phyloP scores from a whole-genome alignment of 2,797 vertebrate species.

The Rhinogobio ventralis region DNA sequence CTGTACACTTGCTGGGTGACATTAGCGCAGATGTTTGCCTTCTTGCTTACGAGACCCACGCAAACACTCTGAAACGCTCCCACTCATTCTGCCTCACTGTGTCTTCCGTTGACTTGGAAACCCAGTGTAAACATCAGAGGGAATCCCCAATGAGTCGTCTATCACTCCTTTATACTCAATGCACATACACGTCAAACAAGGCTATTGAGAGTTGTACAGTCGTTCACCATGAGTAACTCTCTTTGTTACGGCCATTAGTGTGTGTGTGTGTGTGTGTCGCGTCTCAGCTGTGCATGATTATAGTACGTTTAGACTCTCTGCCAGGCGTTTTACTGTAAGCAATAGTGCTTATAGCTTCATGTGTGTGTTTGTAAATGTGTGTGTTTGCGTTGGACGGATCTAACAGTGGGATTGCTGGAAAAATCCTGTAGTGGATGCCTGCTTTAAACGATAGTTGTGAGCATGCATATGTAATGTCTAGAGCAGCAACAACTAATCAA shows the following conservation, averaged over 20 bases:
- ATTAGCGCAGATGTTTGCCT: background rate
- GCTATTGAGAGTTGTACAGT: conserved; percentile 32
- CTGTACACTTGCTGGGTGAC: conserved; percentile 1
- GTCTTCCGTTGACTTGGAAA: conserved; percentile 44
- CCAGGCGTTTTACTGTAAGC: conserved; percentile 38
- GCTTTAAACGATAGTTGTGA: background rate
- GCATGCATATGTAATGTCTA: conserved; percentile 16
- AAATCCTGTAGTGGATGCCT: conserved; percentile 12
- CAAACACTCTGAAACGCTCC: conserved; percentile 19
- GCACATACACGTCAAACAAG: conserved; percentile 39
- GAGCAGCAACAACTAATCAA: background rate
- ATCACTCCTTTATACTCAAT: conserved; percentile 25
- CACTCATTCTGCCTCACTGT: conserved; percentile 18
- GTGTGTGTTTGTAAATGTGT: conserved; percentile 31
- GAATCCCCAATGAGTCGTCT: conserved; percentile 49
- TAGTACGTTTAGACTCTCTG: conserved; percentile 22
- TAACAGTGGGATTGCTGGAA: background rate
- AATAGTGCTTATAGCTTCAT: conserved; percentile 8
- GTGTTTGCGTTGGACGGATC: conserved; percentile 18
- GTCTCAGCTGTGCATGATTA: conserved; percentile 51
- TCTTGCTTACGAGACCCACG: conserved; percentile 33
- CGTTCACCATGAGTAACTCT: conserved; percentile 29
- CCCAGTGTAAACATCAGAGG: conserved; percentile 48
- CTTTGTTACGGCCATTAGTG: conserved; percentile 19
- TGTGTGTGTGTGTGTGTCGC: conserved; percentile 24